Evolutionary conservation across 2,888 invertebrate species (phyloP).

Genomic region (Lagria hirta): DNA sequence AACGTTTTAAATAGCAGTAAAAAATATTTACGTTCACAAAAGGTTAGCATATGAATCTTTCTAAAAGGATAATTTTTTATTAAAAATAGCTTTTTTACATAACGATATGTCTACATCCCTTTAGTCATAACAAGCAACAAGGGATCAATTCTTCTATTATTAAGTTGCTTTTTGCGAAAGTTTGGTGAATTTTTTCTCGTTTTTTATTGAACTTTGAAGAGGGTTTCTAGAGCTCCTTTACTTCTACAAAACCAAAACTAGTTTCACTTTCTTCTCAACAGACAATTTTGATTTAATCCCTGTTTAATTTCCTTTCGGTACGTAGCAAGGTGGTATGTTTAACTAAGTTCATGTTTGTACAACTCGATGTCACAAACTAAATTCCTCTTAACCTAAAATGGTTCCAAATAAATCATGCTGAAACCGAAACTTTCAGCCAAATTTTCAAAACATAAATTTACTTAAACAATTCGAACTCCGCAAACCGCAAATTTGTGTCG

Average conservation of each 20-base stretch:
- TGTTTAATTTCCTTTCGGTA: conserved; percentile 17
- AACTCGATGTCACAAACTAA: conserved; percentile 14
- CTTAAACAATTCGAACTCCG: conserved; percentile 9
- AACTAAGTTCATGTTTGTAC: conserved; percentile 20
- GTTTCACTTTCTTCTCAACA: conserved; percentile 10
- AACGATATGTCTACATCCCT: conserved; percentile 7
- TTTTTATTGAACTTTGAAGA: conserved; percentile 6
- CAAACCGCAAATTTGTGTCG: neutral
- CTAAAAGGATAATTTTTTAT: conserved; percentile 9
- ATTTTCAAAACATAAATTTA: conserved; percentile 19
- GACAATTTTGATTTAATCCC: conserved; percentile 18
- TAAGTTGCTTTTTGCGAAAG: conserved; percentile 2
- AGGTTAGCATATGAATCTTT: conserved; percentile 3
- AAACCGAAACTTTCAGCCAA: conserved; percentile 3
- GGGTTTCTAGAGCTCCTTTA: conserved; percentile 1
- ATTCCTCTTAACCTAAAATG: conserved; percentile 18
- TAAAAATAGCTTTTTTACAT: conserved; percentile 7
- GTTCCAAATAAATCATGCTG: conserved; percentile 13
- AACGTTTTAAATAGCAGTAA: conserved; percentile 4
- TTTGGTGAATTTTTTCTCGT: conserved; percentile 4
- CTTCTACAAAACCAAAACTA: conserved; percentile 11
- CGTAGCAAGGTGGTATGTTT: conserved; percentile 13
- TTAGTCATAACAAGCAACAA: conserved; percentile 4
- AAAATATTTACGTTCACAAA: conserved; percentile 12
- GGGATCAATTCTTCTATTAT: conserved; percentile 2